phyloP scores from a whole-genome alignment of 1,140 invertebrate species.

The Stegodyphus mimosarum region DNA sequence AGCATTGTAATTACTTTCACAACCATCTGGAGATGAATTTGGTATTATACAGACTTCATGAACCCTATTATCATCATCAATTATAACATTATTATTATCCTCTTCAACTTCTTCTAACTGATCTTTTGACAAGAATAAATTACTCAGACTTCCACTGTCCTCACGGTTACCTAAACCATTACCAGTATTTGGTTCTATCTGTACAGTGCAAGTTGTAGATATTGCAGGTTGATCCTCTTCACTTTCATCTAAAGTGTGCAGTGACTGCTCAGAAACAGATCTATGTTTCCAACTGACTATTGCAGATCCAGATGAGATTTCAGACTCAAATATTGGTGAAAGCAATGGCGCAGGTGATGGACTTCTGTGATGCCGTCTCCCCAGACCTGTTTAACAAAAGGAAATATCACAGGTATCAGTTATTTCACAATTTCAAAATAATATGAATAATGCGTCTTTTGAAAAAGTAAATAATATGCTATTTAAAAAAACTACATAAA shows the following conservation, averaged over 20 bases:
- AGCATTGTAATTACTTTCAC: conserved; percentile 27
- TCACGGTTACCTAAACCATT: conserved; percentile 31
- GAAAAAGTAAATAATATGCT: too few species aligned
- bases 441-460: too few species aligned
- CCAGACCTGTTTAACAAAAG: neutral
- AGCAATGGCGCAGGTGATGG: conserved; percentile 51
- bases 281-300: conserved; percentile 59
- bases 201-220: conserved; percentile 16
- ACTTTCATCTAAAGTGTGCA: conserved; percentile 45
- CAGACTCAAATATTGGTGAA: conserved; percentile 53
- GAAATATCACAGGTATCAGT: neutral
- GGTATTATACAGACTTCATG: conserved; percentile 53
- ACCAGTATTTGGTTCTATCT: conserved; percentile 22
- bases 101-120: conserved; percentile 28
- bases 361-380: conserved; percentile 29
- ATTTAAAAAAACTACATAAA: too few species aligned
- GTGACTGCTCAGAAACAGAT: conserved; percentile 55
- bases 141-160: conserved; percentile 56
- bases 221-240: conserved; percentile 24
- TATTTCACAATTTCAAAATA: too few species aligned
- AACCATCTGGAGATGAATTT: conserved; percentile 1
- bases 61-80: conserved; percentile 43
- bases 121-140: conserved; percentile 51
- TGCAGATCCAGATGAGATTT: conserved; percentile 53
- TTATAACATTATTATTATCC: conserved; percentile 32